phyloP scores from a whole-genome alignment of 2,888 invertebrate genomes.

The Euzophera pinguis region DNA sequence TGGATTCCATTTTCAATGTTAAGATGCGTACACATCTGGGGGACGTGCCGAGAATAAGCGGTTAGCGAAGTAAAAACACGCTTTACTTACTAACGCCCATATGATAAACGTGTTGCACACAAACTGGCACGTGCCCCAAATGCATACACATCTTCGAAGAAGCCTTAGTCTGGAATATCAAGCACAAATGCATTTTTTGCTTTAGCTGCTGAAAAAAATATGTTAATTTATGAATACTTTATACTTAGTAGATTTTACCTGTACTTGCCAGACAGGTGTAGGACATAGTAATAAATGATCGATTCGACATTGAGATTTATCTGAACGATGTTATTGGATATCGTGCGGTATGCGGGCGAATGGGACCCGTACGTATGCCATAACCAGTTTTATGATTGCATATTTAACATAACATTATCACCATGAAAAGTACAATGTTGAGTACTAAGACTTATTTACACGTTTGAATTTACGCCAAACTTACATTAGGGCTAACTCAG shows the following conservation, averaged over 20 bases:
- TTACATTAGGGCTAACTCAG: too few relatives aligned
- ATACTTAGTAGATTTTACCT: background rate
- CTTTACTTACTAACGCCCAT: too few relatives aligned
- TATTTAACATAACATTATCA: background rate
- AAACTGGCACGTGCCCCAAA: background rate
- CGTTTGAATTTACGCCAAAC: too few relatives aligned
- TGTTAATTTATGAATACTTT: too few relatives aligned
- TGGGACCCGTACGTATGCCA: background rate
- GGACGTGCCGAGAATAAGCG: background rate
- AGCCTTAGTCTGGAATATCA: background rate
- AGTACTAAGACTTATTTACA: background rate
- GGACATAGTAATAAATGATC: conserved; percentile 7
- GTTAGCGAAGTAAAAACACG: background rate
- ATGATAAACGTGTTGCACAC: too few relatives aligned
- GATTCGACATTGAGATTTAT: conserved; percentile 16
- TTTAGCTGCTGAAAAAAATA: too few relatives aligned
- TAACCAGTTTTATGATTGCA: conserved; percentile 6
- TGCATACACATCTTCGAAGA: background rate
- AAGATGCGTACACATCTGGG: background rate
- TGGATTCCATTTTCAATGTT: background rate
- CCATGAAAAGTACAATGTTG: background rate
- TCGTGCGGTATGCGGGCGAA: conserved; percentile 7
- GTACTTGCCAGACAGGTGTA: conserved; percentile 6
- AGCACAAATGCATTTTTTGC: too few relatives aligned
- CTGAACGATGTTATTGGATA: conserved; percentile 4